phyloP scores from a whole-genome alignment of 1,140 invertebrate species.

The Eupeodes corollae region DNA sequence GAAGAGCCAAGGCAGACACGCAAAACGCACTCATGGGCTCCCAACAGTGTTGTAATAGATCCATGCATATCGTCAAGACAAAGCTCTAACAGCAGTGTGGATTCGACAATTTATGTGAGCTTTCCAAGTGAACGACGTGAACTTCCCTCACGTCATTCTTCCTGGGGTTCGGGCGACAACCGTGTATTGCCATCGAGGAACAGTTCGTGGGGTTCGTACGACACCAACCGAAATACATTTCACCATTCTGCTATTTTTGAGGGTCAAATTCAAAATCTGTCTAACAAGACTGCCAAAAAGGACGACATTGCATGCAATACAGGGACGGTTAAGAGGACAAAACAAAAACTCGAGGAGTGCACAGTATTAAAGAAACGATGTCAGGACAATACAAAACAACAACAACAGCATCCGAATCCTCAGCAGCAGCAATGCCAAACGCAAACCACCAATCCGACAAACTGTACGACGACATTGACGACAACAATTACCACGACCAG shows the following conservation, averaged over 20 bases:
- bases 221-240: conserved; percentile 41
- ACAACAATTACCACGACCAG: conserved; percentile 27
- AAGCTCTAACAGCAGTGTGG: conserved; percentile 54
- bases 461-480: conserved; percentile 7
- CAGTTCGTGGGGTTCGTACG: conserved; percentile 64
- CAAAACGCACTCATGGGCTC: conserved; percentile 33
- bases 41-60: conserved; percentile 25
- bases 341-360: conserved; percentile 58
- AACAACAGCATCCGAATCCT: no score
- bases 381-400: conserved; percentile 32
- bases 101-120: conserved; percentile 41
- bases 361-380: conserved; percentile 42
- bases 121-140: conserved; percentile 43
- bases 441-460: conserved; percentile 15
- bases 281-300: conserved; percentile 18
- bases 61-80: conserved; percentile 1
- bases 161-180: conserved; percentile 66
- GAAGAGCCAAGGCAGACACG: conserved; percentile 42
- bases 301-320: conserved; percentile 10
- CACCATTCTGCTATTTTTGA: conserved; percentile 24
- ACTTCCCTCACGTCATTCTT: conserved; percentile 62
- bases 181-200: conserved; percentile 53
- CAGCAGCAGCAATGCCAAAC: no score
- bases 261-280: conserved; percentile 32
- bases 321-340: conserved; percentile 58